phyloP scores from a whole-genome alignment of 2,113 vertebrate species.

The Micromys minutus region DNA sequence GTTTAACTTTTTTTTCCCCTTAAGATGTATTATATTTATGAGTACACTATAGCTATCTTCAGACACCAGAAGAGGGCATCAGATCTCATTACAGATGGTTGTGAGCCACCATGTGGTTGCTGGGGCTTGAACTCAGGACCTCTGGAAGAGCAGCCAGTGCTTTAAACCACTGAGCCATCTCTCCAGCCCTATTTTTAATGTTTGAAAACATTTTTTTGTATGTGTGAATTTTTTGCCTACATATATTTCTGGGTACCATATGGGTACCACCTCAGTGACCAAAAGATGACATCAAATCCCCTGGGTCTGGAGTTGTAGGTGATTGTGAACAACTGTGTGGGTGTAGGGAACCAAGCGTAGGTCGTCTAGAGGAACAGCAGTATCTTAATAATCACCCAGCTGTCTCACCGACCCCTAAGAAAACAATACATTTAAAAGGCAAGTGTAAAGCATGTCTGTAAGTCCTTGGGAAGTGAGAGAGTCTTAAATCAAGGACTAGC shows the following conservation, averaged over 20 bases:
- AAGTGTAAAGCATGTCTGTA: neutral
- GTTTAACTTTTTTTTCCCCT: too few species aligned
- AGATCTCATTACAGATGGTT: too few species aligned
- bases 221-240: neutral
- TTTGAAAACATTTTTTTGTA: neutral
- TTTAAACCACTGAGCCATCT: too few species aligned
- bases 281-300: neutral
- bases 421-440: neutral
- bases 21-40: too few species aligned
- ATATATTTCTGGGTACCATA: neutral
- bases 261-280: neutral
- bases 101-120: too few species aligned
- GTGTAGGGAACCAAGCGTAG: neutral
- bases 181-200: too few species aligned
- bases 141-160: neutral
- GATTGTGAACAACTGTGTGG: neutral
- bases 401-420: neutral
- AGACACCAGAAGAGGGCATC: too few species aligned
- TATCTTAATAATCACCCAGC: neutral
- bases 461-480: neutral
- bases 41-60: too few species aligned
- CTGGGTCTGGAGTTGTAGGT: neutral
- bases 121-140: too few species aligned
- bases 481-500: neutral
- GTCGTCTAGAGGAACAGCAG: neutral